A percentile compares a stretch with the other conserved stretches of the same genome.
Conservation (phyloP, 2,888 invertebrate genomes). For the Mythimna loreyi region DNA sequence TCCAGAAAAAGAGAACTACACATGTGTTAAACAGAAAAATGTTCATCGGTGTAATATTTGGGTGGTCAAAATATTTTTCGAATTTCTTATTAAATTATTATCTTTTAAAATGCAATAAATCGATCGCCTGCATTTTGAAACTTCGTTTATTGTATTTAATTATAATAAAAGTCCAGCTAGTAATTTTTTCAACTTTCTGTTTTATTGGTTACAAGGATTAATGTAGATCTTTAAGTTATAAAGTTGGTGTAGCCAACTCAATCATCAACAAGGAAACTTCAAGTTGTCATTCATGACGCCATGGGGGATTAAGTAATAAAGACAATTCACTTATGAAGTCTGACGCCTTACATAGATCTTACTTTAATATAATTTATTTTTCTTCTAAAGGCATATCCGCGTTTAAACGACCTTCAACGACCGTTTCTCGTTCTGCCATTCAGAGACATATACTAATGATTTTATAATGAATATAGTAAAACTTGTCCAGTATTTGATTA, state of each 20-base stretch:
- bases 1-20: too few relatives aligned
- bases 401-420: slow-evolving; percentile 35
- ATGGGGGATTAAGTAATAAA: slow-evolving; percentile 15
- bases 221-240: neutral
- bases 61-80: too few relatives aligned
- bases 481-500: slow-evolving; percentile 53
- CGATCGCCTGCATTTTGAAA: neutral
- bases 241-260: neutral
- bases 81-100: too few relatives aligned
- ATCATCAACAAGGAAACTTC: slow-evolving; percentile 1
- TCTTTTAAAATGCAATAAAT: too few relatives aligned
- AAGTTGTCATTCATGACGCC: neutral
- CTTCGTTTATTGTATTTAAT: neutral
- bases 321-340: slow-evolving; percentile 11
- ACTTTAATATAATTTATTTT: slow-evolving; percentile 39
- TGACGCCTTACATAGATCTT: slow-evolving; percentile 26
- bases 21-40: too few relatives aligned
- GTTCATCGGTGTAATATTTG: too few relatives aligned
- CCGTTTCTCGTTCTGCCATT: slow-evolving; percentile 32
- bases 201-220: neutral
- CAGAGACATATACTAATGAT: slow-evolving; percentile 25
- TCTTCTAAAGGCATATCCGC: slow-evolving; percentile 43
- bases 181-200: neutral
- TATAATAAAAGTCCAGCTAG: neutral
- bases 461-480: slow-evolving; percentile 31